Evolutionary conservation across 2,113 vertebrate genomes (phyloP).

Genomic region (Zapornia atra): DNA sequence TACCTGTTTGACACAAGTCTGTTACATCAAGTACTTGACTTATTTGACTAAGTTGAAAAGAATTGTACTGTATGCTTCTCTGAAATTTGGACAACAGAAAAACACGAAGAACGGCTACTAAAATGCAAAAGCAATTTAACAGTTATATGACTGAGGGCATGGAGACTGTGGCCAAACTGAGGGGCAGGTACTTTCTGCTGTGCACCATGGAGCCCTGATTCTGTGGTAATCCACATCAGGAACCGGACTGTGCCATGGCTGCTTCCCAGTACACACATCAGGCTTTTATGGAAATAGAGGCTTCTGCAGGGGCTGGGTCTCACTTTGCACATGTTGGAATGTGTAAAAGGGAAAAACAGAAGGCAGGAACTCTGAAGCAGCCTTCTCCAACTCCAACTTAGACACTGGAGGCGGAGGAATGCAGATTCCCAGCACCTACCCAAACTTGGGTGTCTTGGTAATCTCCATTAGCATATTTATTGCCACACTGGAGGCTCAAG

Average conservation of each 20-base stretch:
- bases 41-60: not conserved
- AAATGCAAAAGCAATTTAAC: not conserved
- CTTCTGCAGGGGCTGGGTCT: not conserved
- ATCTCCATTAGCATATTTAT: not conserved
- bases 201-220: not conserved
- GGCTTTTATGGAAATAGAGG: not conserved
- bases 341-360: not conserved
- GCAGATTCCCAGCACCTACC: not conserved
- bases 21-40: not conserved
- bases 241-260: not conserved
- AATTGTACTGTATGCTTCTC: not conserved
- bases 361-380: not conserved
- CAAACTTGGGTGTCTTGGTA: not conserved
- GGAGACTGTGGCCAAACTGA: not conserved
- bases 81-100: not conserved
- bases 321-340: not conserved
- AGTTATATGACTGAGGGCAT: not conserved
- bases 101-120: not conserved
- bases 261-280: not conserved
- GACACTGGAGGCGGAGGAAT: not conserved
- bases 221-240: not conserved
- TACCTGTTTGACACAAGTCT: not conserved
- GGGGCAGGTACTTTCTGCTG: not conserved
- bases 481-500: no score
- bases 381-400: not conserved